phyloP scores from a whole-genome alignment of 1,140 invertebrate genomes.

The Agrypnia vestita region DNA sequence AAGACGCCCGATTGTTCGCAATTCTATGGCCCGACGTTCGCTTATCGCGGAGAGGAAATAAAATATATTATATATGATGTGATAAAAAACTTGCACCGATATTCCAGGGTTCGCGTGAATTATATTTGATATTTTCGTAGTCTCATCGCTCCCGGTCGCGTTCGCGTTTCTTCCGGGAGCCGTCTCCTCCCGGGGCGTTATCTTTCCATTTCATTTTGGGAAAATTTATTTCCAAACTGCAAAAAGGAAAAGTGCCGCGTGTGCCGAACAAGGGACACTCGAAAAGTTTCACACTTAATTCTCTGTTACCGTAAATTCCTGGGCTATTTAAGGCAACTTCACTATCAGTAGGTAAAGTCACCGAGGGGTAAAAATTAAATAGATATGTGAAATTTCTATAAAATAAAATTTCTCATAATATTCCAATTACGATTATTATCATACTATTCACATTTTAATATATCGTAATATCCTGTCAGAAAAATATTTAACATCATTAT shows the following conservation, averaged over 20 bases:
- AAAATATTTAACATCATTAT: neutral
- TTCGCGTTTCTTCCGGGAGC: neutral
- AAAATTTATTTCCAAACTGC: slow-evolving; percentile 25
- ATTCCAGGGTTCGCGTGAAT: neutral
- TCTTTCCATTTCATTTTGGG: slow-evolving; percentile 20
- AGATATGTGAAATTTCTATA: neutral
- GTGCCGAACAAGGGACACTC: neutral
- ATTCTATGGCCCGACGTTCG: neutral
- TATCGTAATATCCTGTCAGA: too few relatives aligned
- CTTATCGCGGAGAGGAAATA: slow-evolving; percentile 5
- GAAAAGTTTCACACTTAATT: slow-evolving; percentile 20
- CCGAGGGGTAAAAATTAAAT: neutral
- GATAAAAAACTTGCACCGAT: neutral
- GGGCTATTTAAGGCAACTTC: too few relatives aligned
- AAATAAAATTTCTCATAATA: too few relatives aligned
- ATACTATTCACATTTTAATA: too few relatives aligned
- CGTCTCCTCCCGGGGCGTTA: slow-evolving; percentile 4
- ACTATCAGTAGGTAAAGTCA: neutral
- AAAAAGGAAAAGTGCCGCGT: neutral
- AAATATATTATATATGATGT: slow-evolving; percentile 1
- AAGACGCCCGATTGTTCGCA: neutral
- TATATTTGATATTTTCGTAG: neutral
- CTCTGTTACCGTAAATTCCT: slow-evolving; percentile 5
- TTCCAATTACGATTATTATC: too few relatives aligned
- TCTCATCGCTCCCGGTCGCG: neutral